Evolutionary conservation across 2,113 vertebrate genomes (phyloP).

Genomic region (Tachycineta bicolor): DNA sequence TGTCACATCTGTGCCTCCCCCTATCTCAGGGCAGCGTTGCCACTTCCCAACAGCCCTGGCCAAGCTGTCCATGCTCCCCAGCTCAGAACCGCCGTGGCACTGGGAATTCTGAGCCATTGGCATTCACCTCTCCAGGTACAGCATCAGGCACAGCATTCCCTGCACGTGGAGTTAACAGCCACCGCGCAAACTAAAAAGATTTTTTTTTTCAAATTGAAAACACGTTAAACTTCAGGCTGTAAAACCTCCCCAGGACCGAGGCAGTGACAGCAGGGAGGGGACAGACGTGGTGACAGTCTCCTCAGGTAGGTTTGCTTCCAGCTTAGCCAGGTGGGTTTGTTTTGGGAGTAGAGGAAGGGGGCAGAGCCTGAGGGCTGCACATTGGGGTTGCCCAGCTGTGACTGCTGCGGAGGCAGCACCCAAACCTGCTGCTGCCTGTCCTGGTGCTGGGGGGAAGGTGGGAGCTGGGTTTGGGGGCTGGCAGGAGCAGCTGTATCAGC

Average conservation of each 20-base stretch:
- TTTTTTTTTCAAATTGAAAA: neutral
- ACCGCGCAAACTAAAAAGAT: neutral
- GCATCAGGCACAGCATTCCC: neutral
- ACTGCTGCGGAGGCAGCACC: neutral
- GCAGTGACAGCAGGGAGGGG: neutral
- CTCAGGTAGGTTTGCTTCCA: neutral
- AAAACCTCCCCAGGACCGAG: neutral
- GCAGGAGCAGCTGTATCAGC: neutral
- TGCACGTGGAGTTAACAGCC: neutral
- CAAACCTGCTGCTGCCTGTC: neutral
- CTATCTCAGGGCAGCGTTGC: neutral
- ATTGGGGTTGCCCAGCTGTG: neutral
- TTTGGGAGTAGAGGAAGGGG: neutral
- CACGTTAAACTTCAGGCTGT: accelerated
- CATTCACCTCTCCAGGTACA: neutral
- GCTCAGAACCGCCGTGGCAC: neutral
- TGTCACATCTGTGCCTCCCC: neutral
- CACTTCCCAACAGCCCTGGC: neutral
- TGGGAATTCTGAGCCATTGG: neutral
- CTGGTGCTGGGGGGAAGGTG: neutral
- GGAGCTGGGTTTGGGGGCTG: neutral
- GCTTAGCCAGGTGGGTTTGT: neutral
- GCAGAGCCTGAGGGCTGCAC: neutral
- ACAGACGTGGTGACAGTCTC: neutral
- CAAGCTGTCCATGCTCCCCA: neutral